Percentiles rank a stretch among this genome's conserved stretches.
Conservation (phyloP, 2,113 vertebrate species). For the Leiothrix lutea region DNA sequence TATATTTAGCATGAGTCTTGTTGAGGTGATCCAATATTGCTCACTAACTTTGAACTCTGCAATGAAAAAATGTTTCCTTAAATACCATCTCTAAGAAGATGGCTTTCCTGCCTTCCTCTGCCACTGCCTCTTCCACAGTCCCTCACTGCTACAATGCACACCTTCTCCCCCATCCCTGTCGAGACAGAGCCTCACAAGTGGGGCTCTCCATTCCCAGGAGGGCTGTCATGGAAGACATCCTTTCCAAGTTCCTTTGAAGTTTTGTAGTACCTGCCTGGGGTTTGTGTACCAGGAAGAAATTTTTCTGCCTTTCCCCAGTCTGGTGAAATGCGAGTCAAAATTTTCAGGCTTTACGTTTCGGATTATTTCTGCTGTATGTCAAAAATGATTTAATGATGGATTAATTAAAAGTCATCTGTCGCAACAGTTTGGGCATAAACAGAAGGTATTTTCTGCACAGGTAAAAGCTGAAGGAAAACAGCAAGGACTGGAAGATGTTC, state of each 20-base stretch:
- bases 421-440: not conserved
- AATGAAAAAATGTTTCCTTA: not conserved
- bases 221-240: not conserved
- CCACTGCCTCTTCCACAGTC: not conserved
- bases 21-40: not conserved
- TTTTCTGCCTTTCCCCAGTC: not conserved
- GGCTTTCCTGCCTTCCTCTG: not conserved
- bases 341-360: not conserved
- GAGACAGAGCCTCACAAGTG: not conserved
- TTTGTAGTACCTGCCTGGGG: not conserved
- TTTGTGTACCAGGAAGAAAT: not conserved
- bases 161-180: rapidly evolving
- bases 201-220: not conserved
- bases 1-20: not conserved
- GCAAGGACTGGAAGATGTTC: not conserved
- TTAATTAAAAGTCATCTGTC: not conserved
- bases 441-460: not conserved
- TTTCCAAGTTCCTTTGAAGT: not conserved
- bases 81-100: not conserved
- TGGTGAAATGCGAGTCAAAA: not conserved
- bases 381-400: not conserved
- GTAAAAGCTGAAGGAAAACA: not conserved
- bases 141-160: rapidly evolving
- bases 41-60: not conserved
- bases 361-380: not conserved